phyloP scores from a whole-genome alignment of 1,140 invertebrate genomes.

The Bombus fervidus region DNA sequence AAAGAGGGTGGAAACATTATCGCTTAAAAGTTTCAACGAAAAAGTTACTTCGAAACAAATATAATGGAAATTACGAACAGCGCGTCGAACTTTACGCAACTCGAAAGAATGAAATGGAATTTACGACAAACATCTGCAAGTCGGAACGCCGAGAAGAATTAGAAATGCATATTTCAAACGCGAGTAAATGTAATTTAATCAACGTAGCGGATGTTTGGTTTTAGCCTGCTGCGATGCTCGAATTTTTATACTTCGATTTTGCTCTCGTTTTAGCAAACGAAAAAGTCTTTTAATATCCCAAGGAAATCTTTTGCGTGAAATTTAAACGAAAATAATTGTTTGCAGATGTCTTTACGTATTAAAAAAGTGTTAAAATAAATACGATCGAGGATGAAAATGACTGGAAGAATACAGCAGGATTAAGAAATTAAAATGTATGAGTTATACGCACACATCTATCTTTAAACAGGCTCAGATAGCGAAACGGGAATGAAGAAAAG shows the following conservation, averaged over 20 bases:
- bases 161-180: neutral
- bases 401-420: neutral
- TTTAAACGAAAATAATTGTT: neutral
- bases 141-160: neutral
- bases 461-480: too few species aligned
- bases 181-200: neutral
- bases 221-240: neutral
- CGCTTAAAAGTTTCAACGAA: slow-evolving; percentile 38
- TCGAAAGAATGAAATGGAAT: neutral
- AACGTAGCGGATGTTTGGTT: neutral
- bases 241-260: fast-evolving
- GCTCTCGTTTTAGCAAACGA: neutral
- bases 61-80: slow-evolving; percentile 56
- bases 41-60: slow-evolving; percentile 45
- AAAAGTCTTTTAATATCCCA: neutral
- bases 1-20: slow-evolving; percentile 41
- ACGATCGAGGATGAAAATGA: neutral
- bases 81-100: slow-evolving; percentile 36
- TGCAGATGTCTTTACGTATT: fast-evolving
- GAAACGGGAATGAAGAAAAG: neutral
- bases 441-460: neutral
- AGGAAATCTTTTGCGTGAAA: too few species aligned
- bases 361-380: too few species aligned
- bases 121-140: slow-evolving; percentile 21
- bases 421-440: neutral